Evolutionary conservation across 2,113 vertebrate genomes (phyloP).

Genomic region (Agelaius tricolor): DNA sequence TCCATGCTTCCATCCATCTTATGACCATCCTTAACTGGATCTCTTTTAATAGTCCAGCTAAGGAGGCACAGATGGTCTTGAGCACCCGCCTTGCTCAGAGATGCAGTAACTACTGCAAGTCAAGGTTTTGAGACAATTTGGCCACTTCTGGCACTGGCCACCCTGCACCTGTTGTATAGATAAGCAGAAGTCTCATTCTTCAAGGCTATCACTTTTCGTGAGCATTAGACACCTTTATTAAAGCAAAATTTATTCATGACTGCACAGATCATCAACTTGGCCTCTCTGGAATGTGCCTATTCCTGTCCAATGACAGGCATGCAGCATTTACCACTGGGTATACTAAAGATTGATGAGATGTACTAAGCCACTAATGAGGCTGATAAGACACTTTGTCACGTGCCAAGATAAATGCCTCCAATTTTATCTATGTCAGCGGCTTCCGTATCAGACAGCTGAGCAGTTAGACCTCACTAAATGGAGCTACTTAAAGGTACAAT

Average conservation of each 20-base stretch:
- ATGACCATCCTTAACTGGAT: neutral
- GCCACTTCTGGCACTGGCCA: neutral
- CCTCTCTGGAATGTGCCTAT: constrained; percentile 43
- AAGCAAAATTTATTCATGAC: constrained; percentile 62
- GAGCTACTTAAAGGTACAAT: constrained; percentile 22
- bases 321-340: constrained; percentile 47
- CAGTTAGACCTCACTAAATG: constrained; percentile 29
- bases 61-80: neutral
- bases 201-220: constrained; percentile 47
- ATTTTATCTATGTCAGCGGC: constrained; percentile 52
- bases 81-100: neutral
- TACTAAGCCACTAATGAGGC: constrained; percentile 64
- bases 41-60: neutral
- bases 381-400: constrained; percentile 61
- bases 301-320: constrained; percentile 41
- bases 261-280: constrained; percentile 59
- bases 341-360: constrained; percentile 56
- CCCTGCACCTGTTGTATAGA: constrained; percentile 55
- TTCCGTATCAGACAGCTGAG: constrained; percentile 36
- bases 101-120: neutral
- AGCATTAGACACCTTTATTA: constrained; percentile 63
- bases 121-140: neutral
- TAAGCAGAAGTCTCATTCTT: constrained; percentile 41
- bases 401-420: constrained; percentile 63
- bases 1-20: neutral